Evolutionary conservation across 1,140 invertebrate genomes (phyloP).

Genomic region (Ctenoplectra terminalis): DNA sequence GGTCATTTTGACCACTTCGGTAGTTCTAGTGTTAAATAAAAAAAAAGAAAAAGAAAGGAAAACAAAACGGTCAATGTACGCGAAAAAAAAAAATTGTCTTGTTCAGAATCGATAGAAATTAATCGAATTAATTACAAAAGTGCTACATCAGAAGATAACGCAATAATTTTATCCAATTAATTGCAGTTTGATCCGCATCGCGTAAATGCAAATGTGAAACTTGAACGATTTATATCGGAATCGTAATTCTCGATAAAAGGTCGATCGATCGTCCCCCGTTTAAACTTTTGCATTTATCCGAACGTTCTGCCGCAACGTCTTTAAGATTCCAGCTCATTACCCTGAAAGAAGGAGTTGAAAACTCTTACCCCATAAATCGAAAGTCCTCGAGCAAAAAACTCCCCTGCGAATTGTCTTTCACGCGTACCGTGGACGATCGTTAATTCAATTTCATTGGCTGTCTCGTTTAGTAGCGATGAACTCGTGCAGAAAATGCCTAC

Average conservation of each 20-base stretch:
- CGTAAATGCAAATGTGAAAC: background rate
- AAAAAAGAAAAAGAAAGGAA: too few relatives aligned
- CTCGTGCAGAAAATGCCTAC: background rate
- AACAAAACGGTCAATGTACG: too few relatives aligned
- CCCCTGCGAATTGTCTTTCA: background rate
- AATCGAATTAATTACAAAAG: too few relatives aligned
- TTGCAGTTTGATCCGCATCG: background rate
- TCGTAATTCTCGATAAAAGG: background rate
- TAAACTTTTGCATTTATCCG: background rate
- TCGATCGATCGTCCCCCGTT: background rate
- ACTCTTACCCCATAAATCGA: background rate
- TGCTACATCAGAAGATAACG: too few relatives aligned
- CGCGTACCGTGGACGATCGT: background rate
- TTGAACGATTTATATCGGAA: background rate
- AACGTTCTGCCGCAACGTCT: background rate
- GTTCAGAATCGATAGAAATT: too few relatives aligned
- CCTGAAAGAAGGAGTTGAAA: background rate
- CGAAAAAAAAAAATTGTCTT: too few relatives aligned
- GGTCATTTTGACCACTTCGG: too few relatives aligned
- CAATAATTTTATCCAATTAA: background rate
- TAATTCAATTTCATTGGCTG: constrained; percentile 13
- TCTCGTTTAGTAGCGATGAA: background rate
- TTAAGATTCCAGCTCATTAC: constrained; percentile 19
- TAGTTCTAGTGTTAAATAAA: too few relatives aligned
- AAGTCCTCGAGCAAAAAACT: background rate